Base-by-base conservation (phyloP, 2,113 vertebrate genomes). In the Engraulis encrasicolus region DNA sequence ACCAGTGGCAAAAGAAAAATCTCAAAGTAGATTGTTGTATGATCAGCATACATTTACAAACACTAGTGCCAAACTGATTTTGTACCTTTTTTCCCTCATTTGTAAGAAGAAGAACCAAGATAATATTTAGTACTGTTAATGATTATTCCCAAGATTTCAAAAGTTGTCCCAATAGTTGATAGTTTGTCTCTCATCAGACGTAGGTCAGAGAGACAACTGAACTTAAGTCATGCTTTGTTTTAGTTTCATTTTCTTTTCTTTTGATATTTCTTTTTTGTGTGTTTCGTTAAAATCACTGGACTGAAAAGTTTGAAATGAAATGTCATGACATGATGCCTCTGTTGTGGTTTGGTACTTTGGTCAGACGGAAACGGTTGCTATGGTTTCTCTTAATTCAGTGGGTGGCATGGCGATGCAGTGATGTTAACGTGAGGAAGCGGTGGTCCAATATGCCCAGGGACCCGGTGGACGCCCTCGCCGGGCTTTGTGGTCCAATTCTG, bases 61-160 rank as follows among this genome's bases (percentile, higher is more conserved):
- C 81, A 87, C 84, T 88, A 88, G 93, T 95, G 94, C 94, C 94
- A 95, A 94, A 94, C 90, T 78, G 77, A 81, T 66, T 80, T 78
- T 78, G 18, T 79, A 19, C 18, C 15, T 79, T 78, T 78, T 61
- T 77, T 61, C n/a, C n/a, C n/a, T n/a, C n/a, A n/a, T n/a, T n/a
- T n/a, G n/a, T n/a, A n/a, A n/a, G n/a, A n/a, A n/a, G n/a, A n/a
- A n/a, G n/a, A n/a, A n/a, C n/a, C n/a, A n/a, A n/a, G n/a, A n/a
- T n/a, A n/a, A n/a, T 38, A 80, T 31, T 15, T 17, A 80, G 12
- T 50, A 50, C n/a, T 50, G 38, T 11, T 79, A 58, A 19, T 79
- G 31, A 40, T 48, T 45, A 36, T 71, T 50, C 34, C 50, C 83
- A 84, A 84, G 45, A 66, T 66, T 66, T 66, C 23, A 61, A 14